phyloP scores from a whole-genome alignment of 1,140 invertebrate species.

The Phthorimaea operculella region DNA sequence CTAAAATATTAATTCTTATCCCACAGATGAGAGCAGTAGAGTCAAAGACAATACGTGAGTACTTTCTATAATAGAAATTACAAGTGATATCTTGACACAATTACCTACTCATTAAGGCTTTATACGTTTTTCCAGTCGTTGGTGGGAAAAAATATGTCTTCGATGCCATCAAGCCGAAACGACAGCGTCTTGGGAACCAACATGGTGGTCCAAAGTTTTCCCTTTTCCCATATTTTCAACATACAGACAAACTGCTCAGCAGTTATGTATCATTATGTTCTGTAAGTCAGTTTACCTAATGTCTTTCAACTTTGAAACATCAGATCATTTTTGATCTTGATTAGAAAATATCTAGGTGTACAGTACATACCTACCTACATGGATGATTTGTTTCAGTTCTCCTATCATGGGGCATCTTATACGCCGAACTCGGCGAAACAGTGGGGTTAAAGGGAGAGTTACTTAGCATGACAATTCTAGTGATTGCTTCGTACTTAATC shows the following conservation, averaged over 20 bases:
- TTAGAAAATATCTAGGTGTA: no score
- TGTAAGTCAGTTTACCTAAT: constrained; percentile 51
- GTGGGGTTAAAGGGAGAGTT: constrained; percentile 81
- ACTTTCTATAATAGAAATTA: not conserved
- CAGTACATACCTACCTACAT: no score
- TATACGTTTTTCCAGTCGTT: constrained; percentile 25
- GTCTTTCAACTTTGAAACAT: not conserved
- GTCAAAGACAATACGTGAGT: constrained; percentile 11
- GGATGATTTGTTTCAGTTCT: constrained; percentile 62
- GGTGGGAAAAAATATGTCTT: constrained; percentile 56
- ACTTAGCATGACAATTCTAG: constrained; percentile 80
- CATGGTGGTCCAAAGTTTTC: constrained; percentile 77
- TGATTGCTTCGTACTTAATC: constrained; percentile 82
- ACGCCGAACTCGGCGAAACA: constrained; percentile 75
- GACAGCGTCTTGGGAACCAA: constrained; percentile 78
- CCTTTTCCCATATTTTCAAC: constrained; percentile 84
- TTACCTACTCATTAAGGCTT: not conserved
- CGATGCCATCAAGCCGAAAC: constrained; percentile 67
- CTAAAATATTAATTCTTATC: not conserved
- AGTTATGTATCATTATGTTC: constrained; percentile 76
- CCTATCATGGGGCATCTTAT: constrained; percentile 80
- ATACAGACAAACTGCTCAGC: constrained; percentile 79
- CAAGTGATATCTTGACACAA: not conserved
- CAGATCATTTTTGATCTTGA: not conserved
- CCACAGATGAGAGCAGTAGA: constrained; percentile 16